These are phyloP conservation scores for Lypha dubia DNA, from an alignment of 2,888 invertebrate genomes.

Conservation along the genomic window DNA sequence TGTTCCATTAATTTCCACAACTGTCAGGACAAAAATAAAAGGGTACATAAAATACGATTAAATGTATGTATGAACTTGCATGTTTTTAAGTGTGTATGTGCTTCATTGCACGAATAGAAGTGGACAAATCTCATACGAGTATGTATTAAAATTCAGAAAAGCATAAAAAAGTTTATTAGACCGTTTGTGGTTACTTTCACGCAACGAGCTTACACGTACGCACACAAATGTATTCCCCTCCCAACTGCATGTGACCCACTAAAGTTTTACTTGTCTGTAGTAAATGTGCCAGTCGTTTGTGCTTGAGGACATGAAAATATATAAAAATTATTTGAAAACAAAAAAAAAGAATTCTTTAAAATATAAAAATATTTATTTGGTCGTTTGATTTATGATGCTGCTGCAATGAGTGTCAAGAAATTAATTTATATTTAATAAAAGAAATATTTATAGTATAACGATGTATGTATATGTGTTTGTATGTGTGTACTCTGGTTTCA, in stretches of 20 bases:
- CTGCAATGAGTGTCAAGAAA: slow-evolving; percentile 53
- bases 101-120: not conserved
- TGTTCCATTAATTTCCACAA: slow-evolving; percentile 49
- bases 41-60: slow-evolving; percentile 21
- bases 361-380: slow-evolving; percentile 19
- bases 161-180: slow-evolving; percentile 56
- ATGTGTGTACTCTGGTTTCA: not conserved
- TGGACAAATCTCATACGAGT: not conserved
- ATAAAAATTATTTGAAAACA: slow-evolving; percentile 4
- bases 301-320: slow-evolving; percentile 33
- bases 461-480: too few species aligned
- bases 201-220: slow-evolving; percentile 10
- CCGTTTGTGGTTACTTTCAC: slow-evolving; percentile 47
- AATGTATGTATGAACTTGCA: not conserved
- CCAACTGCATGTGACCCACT: not conserved
- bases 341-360: slow-evolving; percentile 14
- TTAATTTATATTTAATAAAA: slow-evolving; percentile 61
- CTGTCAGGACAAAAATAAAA: slow-evolving; percentile 44
- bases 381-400: slow-evolving; percentile 56
- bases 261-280: not conserved
- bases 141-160: slow-evolving; percentile 30
- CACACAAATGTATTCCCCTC: not conserved
- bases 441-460: not conserved
- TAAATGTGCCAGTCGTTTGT: not conserved
- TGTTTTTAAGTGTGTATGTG: slow-evolving; percentile 8